Evolutionary conservation across 2,888 invertebrate genomes (phyloP).

Genomic region (Harmothoe impar): DNA sequence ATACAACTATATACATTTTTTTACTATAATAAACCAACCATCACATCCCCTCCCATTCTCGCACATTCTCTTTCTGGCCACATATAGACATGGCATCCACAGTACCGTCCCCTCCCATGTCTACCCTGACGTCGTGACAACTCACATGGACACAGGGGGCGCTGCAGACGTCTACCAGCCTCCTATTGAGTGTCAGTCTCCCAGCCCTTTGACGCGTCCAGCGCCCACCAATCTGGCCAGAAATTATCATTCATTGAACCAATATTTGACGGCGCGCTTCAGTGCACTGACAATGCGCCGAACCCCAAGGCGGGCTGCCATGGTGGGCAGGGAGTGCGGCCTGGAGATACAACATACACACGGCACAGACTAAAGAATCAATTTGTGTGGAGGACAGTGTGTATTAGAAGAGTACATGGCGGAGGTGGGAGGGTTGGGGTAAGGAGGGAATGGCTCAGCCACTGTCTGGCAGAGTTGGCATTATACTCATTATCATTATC

Average conservation of each 20-base stretch:
- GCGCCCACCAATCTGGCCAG: conserved; percentile 18
- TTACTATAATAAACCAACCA: no score
- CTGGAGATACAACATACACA: not conserved
- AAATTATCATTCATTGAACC: conserved; percentile 55
- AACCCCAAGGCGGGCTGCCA: conserved; percentile 25
- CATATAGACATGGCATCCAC: not conserved
- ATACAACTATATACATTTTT: no score
- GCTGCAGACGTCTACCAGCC: not conserved
- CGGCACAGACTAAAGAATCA: not conserved
- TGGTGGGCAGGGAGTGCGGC: conserved; percentile 1
- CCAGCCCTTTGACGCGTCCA: conserved; percentile 5
- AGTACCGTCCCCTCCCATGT: not conserved
- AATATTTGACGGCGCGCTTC: conserved; percentile 45
- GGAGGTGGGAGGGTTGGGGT: conserved; percentile 5
- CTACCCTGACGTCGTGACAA: conserved; percentile 10
- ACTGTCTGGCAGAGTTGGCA: not conserved
- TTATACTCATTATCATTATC: not conserved
- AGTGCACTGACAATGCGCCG: not conserved
- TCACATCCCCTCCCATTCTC: no score
- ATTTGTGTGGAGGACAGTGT: not conserved
- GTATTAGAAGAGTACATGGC: not conserved
- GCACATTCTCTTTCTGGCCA: no score
- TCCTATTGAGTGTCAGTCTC: not conserved
- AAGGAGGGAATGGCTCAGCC: not conserved
- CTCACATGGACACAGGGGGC: not conserved